Base-by-base conservation (phyloP, 2,113 vertebrate species). In the Hydrochoerus hydrochaeris region DNA sequence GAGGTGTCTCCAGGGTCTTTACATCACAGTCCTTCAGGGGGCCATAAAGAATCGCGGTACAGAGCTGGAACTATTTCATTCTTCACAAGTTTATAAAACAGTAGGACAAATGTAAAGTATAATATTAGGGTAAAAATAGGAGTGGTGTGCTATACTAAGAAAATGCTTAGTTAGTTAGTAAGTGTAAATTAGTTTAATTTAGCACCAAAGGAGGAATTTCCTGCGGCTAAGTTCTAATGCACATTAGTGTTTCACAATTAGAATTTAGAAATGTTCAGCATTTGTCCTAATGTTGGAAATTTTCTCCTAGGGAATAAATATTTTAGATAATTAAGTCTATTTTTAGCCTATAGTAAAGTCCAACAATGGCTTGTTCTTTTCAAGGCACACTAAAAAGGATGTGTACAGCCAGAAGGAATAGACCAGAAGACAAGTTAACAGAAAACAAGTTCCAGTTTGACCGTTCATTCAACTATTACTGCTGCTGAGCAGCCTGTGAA, bases 101-200 rank as follows among this genome's bases (percentile, higher is more conserved):
- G 62, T 63, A 89, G 80, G 46, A 78, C 91, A 88, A 94, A 9
- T 71, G 26, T 73, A 49, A 97, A 97, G 77, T 94, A 89, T 58
- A 95, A 94, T 89, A 95, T 96, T 96, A 80, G 91, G 75, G 88
- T 94, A 95, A 95, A 92, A 97, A 97, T 93, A 38, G 69, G 81
- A 96, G 60, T 67, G 95, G 46, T 85, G 52, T 85, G 28, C 69
- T 88, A 94, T 44, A 44, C 54, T 93, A 97, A 96, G 94, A 97
- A 97, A 97, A 97, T 94, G 88, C 97, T 97, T 92, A 94, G 94
- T 95, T 95, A 96, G 92, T 96, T 90, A 89, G 83, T 77, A 94
- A 97, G 96, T 97, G 85, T 97, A 97, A 98, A 97, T 97, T 96
- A 96, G 96, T 96, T 98, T 97, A 93, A 97, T 97, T 96, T 97